Evolutionary conservation across 1,140 invertebrate genomes (phyloP).

Genomic region (Sarcophaga bullata): DNA sequence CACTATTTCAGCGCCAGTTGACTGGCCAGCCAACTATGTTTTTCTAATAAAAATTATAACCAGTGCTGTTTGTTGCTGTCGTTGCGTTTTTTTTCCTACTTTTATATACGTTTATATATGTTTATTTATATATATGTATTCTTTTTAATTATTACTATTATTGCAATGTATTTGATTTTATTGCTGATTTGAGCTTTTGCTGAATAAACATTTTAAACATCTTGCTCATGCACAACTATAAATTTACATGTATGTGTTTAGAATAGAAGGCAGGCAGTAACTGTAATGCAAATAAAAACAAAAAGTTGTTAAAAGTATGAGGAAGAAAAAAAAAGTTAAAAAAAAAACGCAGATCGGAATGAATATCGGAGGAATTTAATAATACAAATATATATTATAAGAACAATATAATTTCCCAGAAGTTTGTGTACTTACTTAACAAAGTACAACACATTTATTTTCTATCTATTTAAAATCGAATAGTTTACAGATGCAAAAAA

Average conservation of each 20-base stretch:
- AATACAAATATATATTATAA: too few species aligned
- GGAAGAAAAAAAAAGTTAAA: not conserved
- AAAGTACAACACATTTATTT: too few species aligned
- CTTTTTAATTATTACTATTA: constrained; percentile 6
- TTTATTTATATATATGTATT: not conserved
- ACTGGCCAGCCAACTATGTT: not conserved
- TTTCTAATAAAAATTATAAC: not conserved
- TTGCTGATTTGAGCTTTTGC: constrained; percentile 26
- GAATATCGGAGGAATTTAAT: not conserved
- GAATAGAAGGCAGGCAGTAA: not conserved
- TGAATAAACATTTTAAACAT: constrained; percentile 31
- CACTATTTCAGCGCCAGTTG: constrained; percentile 27
- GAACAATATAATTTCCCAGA: too few species aligned
- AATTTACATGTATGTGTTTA: not conserved
- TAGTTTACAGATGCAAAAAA: too few species aligned
- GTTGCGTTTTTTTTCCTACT: not conserved
- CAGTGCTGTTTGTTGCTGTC: constrained; percentile 15
- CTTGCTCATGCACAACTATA: constrained; percentile 1
- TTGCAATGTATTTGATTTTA: constrained; percentile 29
- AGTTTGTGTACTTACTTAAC: too few species aligned
- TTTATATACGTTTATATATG: not conserved
- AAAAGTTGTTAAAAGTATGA: not conserved
- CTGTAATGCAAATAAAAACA: not conserved
- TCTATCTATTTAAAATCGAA: too few species aligned
- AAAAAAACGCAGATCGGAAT: not conserved